These are phyloP conservation scores for Abrostola triplasia DNA, from an alignment of 2,888 invertebrate species.

Conservation along the genomic window DNA sequence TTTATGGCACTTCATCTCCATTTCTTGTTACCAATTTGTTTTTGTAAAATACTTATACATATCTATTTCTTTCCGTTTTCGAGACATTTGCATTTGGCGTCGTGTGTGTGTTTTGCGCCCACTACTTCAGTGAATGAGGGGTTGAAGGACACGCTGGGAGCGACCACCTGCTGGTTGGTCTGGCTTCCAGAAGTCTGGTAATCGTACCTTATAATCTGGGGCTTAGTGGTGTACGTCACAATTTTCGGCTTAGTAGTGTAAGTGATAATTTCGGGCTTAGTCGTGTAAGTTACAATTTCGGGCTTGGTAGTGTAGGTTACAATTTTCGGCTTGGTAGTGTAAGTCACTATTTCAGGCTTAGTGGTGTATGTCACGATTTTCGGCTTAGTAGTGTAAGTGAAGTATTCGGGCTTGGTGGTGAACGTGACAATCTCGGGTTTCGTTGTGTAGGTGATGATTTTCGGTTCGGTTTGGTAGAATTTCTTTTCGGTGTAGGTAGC, in stretches of 20 bases:
- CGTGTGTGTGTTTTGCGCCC: conserved; percentile 72
- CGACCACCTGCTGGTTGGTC: conserved; percentile 78
- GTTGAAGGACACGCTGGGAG: conserved; percentile 74
- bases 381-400: conserved; percentile 76
- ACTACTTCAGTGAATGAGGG: conserved; percentile 75
- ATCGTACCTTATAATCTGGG: conserved; percentile 73
- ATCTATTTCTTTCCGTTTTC: conserved; percentile 74
- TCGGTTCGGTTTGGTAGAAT: conserved; percentile 75
- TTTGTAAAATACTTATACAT: conserved; percentile 10
- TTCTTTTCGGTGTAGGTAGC: conserved; percentile 79
- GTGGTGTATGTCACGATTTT: conserved; percentile 72
- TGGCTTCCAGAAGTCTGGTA: conserved; percentile 78
- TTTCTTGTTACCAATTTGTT: conserved; percentile 51
- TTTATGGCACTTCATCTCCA: conserved; percentile 74
- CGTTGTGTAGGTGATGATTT: conserved; percentile 68
- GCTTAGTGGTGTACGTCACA: conserved; percentile 75
- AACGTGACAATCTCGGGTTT: conserved; percentile 69
- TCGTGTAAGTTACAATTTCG: conserved; percentile 62
- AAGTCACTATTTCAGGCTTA: conserved; percentile 70
- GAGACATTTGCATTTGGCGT: conserved; percentile 78
- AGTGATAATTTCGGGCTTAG: conserved; percentile 67
- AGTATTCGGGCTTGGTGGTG: conserved; percentile 67
- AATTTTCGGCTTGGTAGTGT: conserved; percentile 68
- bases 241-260: conserved; percentile 69
- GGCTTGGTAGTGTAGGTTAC: conserved; percentile 72